Conservation (phyloP, 2,888 invertebrate species). For the Parapristionchus giblindavisi region DNA sequence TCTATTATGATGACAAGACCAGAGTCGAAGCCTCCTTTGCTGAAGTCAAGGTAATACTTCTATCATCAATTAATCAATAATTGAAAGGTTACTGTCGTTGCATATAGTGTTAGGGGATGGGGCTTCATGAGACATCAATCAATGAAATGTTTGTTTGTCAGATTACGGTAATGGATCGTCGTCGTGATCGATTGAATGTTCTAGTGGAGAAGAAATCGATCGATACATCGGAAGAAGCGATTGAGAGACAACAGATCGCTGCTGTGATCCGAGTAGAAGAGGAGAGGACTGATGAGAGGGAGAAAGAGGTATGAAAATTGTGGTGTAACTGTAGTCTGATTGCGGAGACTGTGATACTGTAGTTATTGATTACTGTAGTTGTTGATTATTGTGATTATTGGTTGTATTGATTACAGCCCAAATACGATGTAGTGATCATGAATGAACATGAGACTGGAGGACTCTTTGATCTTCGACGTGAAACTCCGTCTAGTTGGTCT, state of each 20-base stretch:
- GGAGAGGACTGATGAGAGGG: slow-evolving; percentile 13
- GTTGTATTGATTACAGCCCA: slow-evolving; percentile 12
- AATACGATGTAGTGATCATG: slow-evolving; percentile 19
- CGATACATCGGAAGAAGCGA: slow-evolving; percentile 21
- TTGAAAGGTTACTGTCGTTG: not conserved
- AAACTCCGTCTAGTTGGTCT: not conserved
- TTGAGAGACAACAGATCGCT: slow-evolving; percentile 19
- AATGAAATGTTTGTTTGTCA: not conserved
- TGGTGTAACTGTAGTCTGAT: not conserved
- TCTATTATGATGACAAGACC: slow-evolving; percentile 54
- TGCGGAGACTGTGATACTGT: not conserved
- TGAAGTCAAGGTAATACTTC: slow-evolving; percentile 42
- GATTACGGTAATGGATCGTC: slow-evolving; percentile 16
- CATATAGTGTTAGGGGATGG: not conserved
- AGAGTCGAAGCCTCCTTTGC: slow-evolving; percentile 48
- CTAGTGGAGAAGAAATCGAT: slow-evolving; percentile 11
- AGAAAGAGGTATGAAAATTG: slow-evolving; percentile 32
- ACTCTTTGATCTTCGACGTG: slow-evolving; percentile 19
- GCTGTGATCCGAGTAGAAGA: slow-evolving; percentile 26
- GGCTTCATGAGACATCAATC: not conserved
- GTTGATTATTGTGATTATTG: not conserved
- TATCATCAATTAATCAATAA: not conserved
- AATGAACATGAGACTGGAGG: slow-evolving; percentile 17
- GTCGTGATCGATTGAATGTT: slow-evolving; percentile 14
- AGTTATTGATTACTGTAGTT: not conserved